Evolutionary conservation across 2,113 vertebrate species (phyloP).

Genomic region (Aldabrachelys gigantea): DNA sequence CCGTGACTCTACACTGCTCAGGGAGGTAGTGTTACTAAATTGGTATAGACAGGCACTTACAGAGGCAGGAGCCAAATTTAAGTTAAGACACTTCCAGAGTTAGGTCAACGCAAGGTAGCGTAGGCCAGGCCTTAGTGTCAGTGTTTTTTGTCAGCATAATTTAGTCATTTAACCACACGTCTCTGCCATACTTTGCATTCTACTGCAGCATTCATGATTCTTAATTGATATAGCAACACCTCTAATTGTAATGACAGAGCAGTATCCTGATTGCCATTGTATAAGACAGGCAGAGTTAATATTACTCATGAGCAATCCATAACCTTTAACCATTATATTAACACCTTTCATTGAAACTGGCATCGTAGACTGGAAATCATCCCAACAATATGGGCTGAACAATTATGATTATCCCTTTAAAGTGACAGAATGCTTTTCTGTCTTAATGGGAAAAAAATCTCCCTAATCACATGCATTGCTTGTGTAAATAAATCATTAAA

Average conservation of each 20-base stretch:
- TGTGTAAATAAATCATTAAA: not conserved
- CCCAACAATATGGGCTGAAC: not conserved
- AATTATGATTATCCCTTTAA: not conserved
- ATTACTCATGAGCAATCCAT: slow-evolving; percentile 8
- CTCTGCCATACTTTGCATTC: not conserved
- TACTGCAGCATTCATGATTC: not conserved
- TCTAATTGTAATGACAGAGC: not conserved
- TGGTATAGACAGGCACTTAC: not conserved
- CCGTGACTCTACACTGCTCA: no score
- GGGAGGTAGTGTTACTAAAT: not conserved
- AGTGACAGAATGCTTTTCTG: not conserved
- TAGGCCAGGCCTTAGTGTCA: not conserved
- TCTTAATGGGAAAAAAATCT: not conserved
- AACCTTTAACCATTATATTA: slow-evolving; percentile 22
- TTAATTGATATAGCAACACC: not conserved
- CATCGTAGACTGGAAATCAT: slow-evolving; percentile 10
- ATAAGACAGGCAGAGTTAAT: not conserved
- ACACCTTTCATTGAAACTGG: not conserved
- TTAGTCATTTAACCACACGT: not conserved
- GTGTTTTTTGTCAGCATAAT: not conserved
- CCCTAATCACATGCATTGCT: not conserved
- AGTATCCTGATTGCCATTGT: not conserved
- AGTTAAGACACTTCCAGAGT: not conserved
- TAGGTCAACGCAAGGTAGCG: not conserved
- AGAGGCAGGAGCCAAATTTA: not conserved